Conservation (phyloP, 2,113 vertebrate genomes). For the Petroica traversi region DNA sequence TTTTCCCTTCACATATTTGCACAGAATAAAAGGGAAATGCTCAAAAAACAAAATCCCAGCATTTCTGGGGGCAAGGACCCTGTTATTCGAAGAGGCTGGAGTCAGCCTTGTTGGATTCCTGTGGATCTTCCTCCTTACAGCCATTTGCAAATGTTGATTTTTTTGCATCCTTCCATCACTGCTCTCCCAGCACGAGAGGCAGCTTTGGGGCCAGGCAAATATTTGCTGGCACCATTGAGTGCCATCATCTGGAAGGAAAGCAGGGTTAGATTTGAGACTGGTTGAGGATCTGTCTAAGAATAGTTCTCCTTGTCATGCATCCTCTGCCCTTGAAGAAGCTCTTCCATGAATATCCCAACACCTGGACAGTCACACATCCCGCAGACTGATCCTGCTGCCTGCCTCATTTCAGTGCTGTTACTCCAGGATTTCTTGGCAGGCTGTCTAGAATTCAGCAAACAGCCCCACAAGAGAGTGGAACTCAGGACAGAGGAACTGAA, state of each 20-base stretch:
- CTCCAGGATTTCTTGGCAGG: background rate
- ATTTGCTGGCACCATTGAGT: background rate
- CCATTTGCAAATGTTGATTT: background rate
- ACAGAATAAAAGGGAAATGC: background rate
- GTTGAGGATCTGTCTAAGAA: background rate
- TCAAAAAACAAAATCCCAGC: background rate
- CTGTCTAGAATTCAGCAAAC: background rate
- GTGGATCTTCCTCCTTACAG: background rate
- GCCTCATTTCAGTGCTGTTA: background rate
- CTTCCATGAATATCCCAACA: background rate
- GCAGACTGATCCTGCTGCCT: background rate
- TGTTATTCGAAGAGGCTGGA: background rate
- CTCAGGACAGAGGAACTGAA: background rate
- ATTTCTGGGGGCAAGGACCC: background rate
- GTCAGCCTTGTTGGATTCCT: background rate
- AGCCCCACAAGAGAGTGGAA: background rate
- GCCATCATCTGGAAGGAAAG: background rate
- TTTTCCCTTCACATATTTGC: background rate
- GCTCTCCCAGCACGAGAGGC: background rate
- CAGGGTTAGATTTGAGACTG: background rate
- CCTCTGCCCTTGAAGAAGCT: background rate
- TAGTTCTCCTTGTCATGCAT: background rate
- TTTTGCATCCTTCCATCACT: background rate
- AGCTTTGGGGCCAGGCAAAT: background rate
- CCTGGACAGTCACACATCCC: background rate